phyloP scores from a whole-genome alignment of 2,113 vertebrate genomes.

The Poeciliopsis prolifica region DNA sequence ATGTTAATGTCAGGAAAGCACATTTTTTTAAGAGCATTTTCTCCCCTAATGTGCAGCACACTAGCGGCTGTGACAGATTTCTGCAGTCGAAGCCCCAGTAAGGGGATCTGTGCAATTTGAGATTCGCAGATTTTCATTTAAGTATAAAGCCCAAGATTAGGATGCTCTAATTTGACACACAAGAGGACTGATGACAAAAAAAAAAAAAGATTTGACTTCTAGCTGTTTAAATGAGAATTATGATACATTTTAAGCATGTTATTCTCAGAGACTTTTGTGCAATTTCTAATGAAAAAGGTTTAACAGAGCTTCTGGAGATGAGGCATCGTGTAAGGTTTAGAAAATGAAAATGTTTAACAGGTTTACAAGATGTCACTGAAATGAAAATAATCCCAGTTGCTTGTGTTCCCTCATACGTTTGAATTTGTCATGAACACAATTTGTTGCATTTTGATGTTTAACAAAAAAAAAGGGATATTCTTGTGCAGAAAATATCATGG shows the following conservation, averaged over 20 bases:
- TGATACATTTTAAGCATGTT: slow-evolving; percentile 3
- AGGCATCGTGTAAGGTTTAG: not conserved
- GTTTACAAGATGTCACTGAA: slow-evolving; percentile 30
- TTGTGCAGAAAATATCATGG: slow-evolving; percentile 54
- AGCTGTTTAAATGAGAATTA: slow-evolving; percentile 16
- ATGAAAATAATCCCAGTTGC: slow-evolving; percentile 34
- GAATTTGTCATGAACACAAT: slow-evolving; percentile 42
- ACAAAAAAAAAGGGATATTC: slow-evolving; percentile 50
- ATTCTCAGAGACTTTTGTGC: slow-evolving; percentile 16
- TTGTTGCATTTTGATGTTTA: slow-evolving; percentile 35
- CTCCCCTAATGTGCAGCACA: slow-evolving; percentile 50
- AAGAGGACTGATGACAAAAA: slow-evolving; percentile 22
- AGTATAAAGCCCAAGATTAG: slow-evolving; percentile 63
- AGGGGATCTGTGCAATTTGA: slow-evolving; percentile 59
- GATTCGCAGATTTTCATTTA: slow-evolving; percentile 58
- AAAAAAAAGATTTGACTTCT: not conserved
- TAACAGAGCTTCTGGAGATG: not conserved
- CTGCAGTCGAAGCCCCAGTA: slow-evolving; percentile 46
- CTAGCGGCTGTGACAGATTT: slow-evolving; percentile 50
- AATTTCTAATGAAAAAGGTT: slow-evolving; percentile 18
- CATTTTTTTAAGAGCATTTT: slow-evolving; percentile 71
- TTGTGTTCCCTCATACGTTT: slow-evolving; percentile 28
- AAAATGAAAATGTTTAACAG: slow-evolving; percentile 32
- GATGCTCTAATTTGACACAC: slow-evolving; percentile 57
- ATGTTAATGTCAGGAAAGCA: slow-evolving; percentile 75